Conservation (phyloP, 1,140 invertebrate species). For the Drosophila chauvacae region DNA sequence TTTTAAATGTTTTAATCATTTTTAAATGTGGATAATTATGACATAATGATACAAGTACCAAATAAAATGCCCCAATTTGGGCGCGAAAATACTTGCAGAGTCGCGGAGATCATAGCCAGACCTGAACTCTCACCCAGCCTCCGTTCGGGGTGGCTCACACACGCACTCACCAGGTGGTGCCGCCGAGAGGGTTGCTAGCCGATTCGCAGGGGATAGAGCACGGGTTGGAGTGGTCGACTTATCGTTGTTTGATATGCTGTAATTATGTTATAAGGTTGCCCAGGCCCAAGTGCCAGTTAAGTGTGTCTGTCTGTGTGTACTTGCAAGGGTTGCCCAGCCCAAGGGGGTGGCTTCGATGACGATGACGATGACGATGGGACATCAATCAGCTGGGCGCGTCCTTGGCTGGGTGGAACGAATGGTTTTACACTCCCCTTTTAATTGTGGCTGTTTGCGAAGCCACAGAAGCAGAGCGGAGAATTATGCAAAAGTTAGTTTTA, state of each 20-base stretch:
- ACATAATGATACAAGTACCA: background rate
- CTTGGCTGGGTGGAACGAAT: conserved; percentile 3
- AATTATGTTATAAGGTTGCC: conserved; percentile 80
- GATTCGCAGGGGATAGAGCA: background rate
- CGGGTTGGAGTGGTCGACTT: conserved; percentile 26
- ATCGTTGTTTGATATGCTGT: conserved; percentile 76
- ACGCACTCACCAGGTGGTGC: conserved; percentile 13
- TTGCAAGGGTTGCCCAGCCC: conserved; percentile 18
- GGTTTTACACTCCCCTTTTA: conserved; percentile 31
- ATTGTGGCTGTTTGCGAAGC: conserved; percentile 48
- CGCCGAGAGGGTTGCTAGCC: conserved; percentile 42
- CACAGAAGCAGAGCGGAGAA: background rate
- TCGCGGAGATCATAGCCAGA: background rate
- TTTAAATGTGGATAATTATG: background rate
- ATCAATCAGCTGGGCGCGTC: conserved; percentile 50
- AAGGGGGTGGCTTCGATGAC: conserved; percentile 26
- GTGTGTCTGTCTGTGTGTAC: conserved; percentile 23
- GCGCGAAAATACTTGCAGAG: conserved; percentile 2
- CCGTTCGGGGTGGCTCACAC: conserved; percentile 11
- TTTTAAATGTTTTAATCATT: background rate
- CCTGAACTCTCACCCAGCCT: conserved; percentile 6
- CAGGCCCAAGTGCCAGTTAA: conserved; percentile 66
- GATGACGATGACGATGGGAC: conserved; percentile 38
- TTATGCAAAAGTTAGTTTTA: conserved; percentile 50
- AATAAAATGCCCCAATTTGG: conserved; percentile 8